Evolutionary conservation across 1,140 invertebrate genomes (phyloP), one percentile per base, ranked within the genome.

Genomic region (Leptonema lineaticorne): DNA sequence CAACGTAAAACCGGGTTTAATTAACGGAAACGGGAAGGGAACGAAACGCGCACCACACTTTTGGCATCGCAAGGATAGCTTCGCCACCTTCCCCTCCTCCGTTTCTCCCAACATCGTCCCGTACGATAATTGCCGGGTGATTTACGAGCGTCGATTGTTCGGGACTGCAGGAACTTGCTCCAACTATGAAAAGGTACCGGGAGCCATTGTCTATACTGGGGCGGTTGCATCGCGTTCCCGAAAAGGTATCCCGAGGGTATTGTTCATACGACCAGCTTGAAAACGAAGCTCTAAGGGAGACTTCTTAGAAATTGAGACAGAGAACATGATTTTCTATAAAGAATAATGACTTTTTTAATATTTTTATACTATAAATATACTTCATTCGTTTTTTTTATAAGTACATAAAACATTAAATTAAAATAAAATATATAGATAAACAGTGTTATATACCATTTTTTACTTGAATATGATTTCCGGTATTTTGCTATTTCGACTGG

Each of bases 141-240:
- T 68, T 59, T 68, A 68, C 58, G 58, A 67, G 41, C 50, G 58
- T 45, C 37, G 41, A 68, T 68, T 68, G 67, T 68, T 67, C 41
- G 53, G 8, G 28, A 67, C 29, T 67, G 53, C 65, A 67, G 56
- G 65, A 67, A 58, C 56, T 33, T n/a, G 65, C 63, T 6, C 46
- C 56, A 28, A 24, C 33, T 59, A 67, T 45, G 53, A 56, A 67
- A 67, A 56, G 53, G 30, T 62, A 45, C 37, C 20, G 27, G 22
- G 50, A 26, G 9, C 30, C 59, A 45, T 62, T 62, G 59, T 62
- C 59, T 62, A n/a, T n/a, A 16, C 33, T 41, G 37, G 22, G 4
- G 37, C 59, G 8, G 29, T 33, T 62, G 59, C 29, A 45, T 41
- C 59, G 24, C 46, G 18, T 22, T 8, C 46, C 46, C 50, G 46